phyloP scores from a whole-genome alignment of 2,797 vertebrate species.

The Pteropus rufus region DNA sequence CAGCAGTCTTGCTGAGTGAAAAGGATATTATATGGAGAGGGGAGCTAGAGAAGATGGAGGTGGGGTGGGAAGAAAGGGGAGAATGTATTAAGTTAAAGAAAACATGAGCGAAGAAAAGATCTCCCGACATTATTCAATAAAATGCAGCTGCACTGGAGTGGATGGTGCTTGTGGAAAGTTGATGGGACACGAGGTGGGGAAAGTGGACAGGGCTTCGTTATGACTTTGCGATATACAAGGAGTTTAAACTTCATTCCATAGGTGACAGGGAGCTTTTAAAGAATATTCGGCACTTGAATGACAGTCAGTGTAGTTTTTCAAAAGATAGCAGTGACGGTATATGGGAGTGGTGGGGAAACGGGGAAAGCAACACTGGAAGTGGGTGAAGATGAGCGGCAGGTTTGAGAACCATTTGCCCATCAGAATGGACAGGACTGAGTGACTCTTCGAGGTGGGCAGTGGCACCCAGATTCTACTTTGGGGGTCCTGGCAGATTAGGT shows the following conservation, averaged over 20 bases:
- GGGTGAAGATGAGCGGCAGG: not conserved
- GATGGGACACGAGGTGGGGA: not conserved
- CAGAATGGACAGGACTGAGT: not conserved
- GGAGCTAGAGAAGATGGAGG: not conserved
- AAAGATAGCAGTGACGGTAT: not conserved
- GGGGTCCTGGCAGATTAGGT: too few species aligned
- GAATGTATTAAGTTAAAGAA: not conserved
- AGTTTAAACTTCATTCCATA: not conserved
- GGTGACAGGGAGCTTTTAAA: not conserved
- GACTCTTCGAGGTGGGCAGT: accelerated
- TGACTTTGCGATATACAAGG: not conserved
- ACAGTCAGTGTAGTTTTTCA: not conserved
- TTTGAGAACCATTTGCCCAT: not conserved
- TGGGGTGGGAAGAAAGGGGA: not conserved
- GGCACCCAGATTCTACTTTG: not conserved
- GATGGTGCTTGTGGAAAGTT: accelerated
- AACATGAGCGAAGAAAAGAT: not conserved
- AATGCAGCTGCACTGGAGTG: accelerated
- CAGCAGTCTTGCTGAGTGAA: not conserved
- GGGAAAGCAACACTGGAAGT: not conserved
- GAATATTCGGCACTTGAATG: not conserved
- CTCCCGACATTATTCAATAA: accelerated
- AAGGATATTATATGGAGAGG: not conserved
- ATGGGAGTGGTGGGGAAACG: not conserved
- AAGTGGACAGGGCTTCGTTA: not conserved